Base-by-base conservation (phyloP, 2,113 vertebrate genomes). In the Bos indicus region DNA sequence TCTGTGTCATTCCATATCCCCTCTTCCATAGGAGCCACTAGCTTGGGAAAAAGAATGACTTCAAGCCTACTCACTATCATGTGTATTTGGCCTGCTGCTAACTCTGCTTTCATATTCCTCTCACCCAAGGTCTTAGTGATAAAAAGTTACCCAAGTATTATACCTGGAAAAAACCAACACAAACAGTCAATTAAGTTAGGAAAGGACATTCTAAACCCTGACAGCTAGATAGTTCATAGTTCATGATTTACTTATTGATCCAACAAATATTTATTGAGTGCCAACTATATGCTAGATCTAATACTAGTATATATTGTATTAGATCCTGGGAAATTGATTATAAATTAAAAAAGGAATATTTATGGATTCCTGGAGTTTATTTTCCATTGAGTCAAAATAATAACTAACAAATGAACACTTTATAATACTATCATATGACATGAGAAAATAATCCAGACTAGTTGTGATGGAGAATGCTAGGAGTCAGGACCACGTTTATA, bases 41-140 rank as follows among this genome's bases (percentile, higher is more conserved):
- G 33, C 10, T 88, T 88, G 26, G 71, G 36, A 26, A 23, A 60
- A 48, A 80, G 16, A 17, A 36, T 36, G 14, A n/a, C 16, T n/a
- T 25, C 36, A 26, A 0, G 5, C 36, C 30, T 25, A 25, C n/a
- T 80, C 25, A 30, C 5, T 4, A 1, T 16, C 4, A 13, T 7
- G 5, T 25, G 28, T 64, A 14, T 48, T 36, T 8, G 23, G 5
- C 30, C 67, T 25, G 4, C 25, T 80, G 28, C 56, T 56, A 16
- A 4, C 14, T 40, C 33, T 8, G 26, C 2, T n/a, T 78, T 30
- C 21, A 21, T 21, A 16, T 9, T 5, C 16, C 30, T 87, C 16
- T 87, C 57, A 36, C 23, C 67, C 17, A 16, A 43, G 67, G 3
- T 23, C 59, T 87, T n/a, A 40, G 30, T 56, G 30, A 40, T 36